Evolutionary conservation across 2,113 vertebrate species (phyloP).

Genomic region (Ascaphus truei): DNA sequence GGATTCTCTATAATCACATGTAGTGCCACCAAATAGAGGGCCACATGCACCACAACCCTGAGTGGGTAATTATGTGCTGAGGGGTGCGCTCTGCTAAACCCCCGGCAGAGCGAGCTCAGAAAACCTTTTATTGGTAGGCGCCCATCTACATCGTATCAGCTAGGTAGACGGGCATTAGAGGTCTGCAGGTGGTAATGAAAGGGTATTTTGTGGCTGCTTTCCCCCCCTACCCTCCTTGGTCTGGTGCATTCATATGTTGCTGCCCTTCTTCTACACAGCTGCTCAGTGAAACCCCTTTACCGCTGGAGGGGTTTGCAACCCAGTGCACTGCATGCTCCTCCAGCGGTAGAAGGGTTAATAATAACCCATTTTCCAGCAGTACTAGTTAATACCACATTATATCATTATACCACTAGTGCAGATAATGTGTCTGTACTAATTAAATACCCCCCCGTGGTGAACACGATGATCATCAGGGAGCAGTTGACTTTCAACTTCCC

Average conservation of each 20-base stretch:
- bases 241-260: constrained; percentile 69
- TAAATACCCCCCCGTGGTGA: constrained; percentile 60
- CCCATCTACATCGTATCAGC: no score
- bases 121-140: no score
- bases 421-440: constrained; percentile 56
- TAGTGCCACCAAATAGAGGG: no score
- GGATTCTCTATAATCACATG: no score
- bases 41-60: no score
- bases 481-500: not conserved
- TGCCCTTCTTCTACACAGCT: constrained; percentile 59
- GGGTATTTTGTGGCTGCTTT: no score
- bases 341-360: not conserved
- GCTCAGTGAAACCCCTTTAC: constrained; percentile 55
- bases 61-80: no score
- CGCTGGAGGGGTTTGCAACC: not conserved
- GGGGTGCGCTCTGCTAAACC: no score
- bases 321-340: not conserved
- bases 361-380: constrained; percentile 70
- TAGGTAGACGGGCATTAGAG: no score
- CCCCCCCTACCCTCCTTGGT: no score
- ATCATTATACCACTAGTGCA: constrained; percentile 53
- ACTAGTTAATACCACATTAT: constrained; percentile 84
- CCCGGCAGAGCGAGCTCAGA: no score
- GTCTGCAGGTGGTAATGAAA: no score
- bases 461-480: constrained; percentile 50